A percentile compares a stretch with the other conserved stretches of the same genome.
Conservation (phyloP, 2,113 vertebrate genomes). For the Pelvicachromis taeniatus region DNA sequence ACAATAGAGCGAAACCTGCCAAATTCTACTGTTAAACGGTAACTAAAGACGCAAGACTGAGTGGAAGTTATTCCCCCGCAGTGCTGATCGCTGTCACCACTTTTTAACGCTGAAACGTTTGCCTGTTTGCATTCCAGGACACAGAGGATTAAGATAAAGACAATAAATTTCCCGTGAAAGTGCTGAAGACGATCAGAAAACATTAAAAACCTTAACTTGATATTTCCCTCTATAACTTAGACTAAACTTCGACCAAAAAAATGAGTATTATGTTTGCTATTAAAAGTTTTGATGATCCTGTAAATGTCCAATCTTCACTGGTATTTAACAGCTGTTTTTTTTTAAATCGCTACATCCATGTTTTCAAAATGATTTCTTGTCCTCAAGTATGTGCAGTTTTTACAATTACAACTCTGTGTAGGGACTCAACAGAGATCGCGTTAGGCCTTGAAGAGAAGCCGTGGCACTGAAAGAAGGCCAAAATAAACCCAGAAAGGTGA, state of each 20-base stretch:
- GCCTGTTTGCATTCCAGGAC: neutral
- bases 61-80: neutral
- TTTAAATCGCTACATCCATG: neutral
- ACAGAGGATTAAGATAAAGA: neutral
- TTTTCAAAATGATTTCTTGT: neutral
- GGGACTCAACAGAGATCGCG: neutral
- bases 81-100: neutral
- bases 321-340: neutral
- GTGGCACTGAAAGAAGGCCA: rapidly evolving
- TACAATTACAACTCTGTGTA: neutral
- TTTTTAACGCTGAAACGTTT: neutral
- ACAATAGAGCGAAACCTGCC: slow-evolving; percentile 9
- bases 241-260: neutral
- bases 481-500: neutral
- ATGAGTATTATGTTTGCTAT: neutral
- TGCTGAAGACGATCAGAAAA: neutral
- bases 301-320: neutral
- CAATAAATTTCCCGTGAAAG: neutral
- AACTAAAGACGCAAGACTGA: neutral
- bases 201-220: neutral
- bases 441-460: neutral
- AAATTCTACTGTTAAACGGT: slow-evolving; percentile 6
- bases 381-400: neutral
- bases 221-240: neutral
- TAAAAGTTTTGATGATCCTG: neutral